Evolutionary conservation across 1,140 invertebrate species (phyloP).

Genomic region (Drosophila elegans): DNA sequence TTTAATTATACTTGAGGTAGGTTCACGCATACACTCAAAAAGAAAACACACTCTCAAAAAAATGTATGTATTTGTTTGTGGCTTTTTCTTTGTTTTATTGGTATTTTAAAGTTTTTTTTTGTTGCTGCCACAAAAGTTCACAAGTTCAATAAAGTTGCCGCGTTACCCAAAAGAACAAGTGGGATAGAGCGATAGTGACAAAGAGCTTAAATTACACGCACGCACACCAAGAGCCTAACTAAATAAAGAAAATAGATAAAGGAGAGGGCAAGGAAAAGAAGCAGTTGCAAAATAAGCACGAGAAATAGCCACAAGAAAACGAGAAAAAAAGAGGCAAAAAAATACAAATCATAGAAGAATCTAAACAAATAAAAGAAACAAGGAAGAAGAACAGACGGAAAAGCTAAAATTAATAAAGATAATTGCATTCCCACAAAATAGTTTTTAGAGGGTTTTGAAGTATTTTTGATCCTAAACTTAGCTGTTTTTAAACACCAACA

Average conservation of each 20-base stretch:
- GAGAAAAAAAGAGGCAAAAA: not conserved
- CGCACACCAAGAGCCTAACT: not conserved
- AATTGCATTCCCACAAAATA: too few relatives aligned
- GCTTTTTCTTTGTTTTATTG: constrained; percentile 17
- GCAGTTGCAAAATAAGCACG: not conserved
- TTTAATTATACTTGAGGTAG: constrained; percentile 70
- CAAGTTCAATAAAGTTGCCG: constrained; percentile 68
- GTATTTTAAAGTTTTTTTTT: constrained; percentile 11
- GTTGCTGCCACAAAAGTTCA: constrained; percentile 50
- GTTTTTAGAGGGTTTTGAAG: too few relatives aligned
- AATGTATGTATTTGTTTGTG: constrained; percentile 26
- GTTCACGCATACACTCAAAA: constrained; percentile 9
- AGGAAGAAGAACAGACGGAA: not conserved
- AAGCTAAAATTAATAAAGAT: not conserved
- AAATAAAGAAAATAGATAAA: not conserved
- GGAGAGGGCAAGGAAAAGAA: not conserved
- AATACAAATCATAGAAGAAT: not conserved
- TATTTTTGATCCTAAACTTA: too few relatives aligned
- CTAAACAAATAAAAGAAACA: not conserved
- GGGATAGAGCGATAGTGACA: not conserved
- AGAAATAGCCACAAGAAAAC: not conserved
- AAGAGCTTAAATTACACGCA: constrained; percentile 3
- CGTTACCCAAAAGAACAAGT: constrained; percentile 21
- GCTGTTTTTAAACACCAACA: too few relatives aligned
- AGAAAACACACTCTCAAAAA: constrained; percentile 11